These are phyloP conservation scores for Chaitophorus viminalis DNA, from an alignment of 2,888 invertebrate species.

Conservation along the genomic window DNA sequence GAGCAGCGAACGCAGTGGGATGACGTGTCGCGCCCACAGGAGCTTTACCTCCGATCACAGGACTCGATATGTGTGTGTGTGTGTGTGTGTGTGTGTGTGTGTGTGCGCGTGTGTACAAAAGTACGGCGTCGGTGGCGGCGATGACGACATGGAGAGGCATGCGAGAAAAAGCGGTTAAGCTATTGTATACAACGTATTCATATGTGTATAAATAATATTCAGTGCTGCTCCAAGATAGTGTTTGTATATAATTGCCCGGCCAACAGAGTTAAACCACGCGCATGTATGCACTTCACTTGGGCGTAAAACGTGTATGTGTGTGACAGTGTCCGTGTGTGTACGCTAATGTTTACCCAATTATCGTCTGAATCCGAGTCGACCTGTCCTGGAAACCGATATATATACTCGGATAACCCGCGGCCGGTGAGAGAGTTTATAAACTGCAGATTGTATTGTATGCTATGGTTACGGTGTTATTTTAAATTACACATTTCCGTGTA, in stretches of 20 bases:
- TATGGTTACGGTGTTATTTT: no score
- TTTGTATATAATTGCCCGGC: not conserved
- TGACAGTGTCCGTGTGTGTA: no score
- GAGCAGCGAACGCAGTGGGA: slow-evolving; percentile 18
- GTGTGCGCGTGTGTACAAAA: not conserved
- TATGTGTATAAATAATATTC: not conserved
- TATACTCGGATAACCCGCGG: no score
- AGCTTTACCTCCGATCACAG: slow-evolving; percentile 17
- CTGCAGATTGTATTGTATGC: no score
- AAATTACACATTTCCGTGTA: no score
- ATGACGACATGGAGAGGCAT: not conserved
- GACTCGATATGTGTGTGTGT: not conserved
- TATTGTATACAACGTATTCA: no score
- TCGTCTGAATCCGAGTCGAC: not conserved
- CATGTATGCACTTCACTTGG: not conserved
- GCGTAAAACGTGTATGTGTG: no score
- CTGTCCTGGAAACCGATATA: not conserved
- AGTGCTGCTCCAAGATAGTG: no score
- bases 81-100: not conserved
- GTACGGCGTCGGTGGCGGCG: not conserved
- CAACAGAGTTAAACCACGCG: not conserved
- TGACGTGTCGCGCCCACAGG: slow-evolving; percentile 49
- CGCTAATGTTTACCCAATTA: not conserved
- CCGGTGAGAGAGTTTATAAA: no score
- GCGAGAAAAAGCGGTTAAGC: slow-evolving; percentile 15